Evolutionary conservation across 2,888 invertebrate genomes (phyloP), one percentile per base, ranked within the genome.

Genomic region (Carterocephalus palaemon): DNA sequence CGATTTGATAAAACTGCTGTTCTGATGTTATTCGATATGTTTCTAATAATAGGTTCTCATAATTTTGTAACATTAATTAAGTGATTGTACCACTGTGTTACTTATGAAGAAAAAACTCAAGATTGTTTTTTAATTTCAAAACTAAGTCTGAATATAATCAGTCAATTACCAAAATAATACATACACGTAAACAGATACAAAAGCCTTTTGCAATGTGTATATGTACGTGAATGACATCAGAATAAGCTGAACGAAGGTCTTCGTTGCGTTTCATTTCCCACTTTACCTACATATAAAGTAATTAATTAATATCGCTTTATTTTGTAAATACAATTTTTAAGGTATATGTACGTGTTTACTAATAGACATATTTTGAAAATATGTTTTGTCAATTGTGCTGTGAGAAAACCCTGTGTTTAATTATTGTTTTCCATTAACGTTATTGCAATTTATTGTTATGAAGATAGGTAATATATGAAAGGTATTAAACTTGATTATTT

Each of bases 331-430:
- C 74, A 82, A 74, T 76, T 67, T 77, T 58, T 85, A 84, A 84
- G 84, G 76, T 82, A 79, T 78, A 78, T 80, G 77, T 82, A 81
- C 76, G 75, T 82, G 78, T 83, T 83, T 83, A 83, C 67, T 79
- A 73, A 75, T 80, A 75, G 73, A 82, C 83, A 85, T 85, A 84
- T 85, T 84, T 85, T 74, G 76, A 84, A 85, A 84, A 84, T 85
- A 83, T 84, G 82, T 84, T 85, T 84, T 85, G 80, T 86, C 86
- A 84, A 85, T 86, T 85, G 86, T 83, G 82, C 83, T 84, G 83
- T 85, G 85, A 86, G 60, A 62, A 57, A 54, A 50, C 59, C 62
- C 67, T 60, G 69, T 49, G 62, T 65, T 73, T 67, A 66, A 75
- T 75, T 81, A 69, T 62, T 76, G 67, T 53, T 67, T 75, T 71